phyloP scores from a whole-genome alignment of 2,797 vertebrate species.

The Sorex maritimensis region DNA sequence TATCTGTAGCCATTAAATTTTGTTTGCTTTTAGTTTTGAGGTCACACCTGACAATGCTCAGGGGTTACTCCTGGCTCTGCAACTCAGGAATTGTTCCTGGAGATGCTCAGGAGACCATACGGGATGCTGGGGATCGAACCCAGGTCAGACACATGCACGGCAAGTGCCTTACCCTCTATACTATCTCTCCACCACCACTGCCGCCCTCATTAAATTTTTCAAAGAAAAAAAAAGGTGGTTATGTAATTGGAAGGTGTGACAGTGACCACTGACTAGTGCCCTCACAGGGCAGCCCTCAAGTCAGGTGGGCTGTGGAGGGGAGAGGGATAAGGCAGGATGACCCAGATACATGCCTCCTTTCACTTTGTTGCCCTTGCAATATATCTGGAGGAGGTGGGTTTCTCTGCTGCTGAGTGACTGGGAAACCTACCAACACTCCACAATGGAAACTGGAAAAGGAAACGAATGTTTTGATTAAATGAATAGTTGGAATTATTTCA shows the following conservation, averaged over 20 bases:
- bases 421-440: conserved; percentile 75
- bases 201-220: neutral
- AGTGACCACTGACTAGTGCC: neutral
- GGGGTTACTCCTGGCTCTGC: no score
- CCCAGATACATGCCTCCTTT: neutral
- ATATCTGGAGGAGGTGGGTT: neutral
- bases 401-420: conserved; percentile 28
- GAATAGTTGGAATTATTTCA: conserved; percentile 86
- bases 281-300: neutral
- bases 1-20: neutral
- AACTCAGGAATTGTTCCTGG: no score
- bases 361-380: neutral
- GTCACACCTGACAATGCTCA: no score
- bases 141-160: no score
- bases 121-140: no score
- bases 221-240: neutral
- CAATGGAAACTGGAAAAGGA: conserved; percentile 80
- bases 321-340: fast-evolving
- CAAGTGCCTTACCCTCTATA: no score
- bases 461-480: conserved; percentile 85
- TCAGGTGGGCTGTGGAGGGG: no score
- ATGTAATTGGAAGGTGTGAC: neutral
- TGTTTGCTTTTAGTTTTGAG: no score
- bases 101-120: no score
- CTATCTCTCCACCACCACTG: no score